These are phyloP conservation scores for Notocelia uddmanniana DNA, from an alignment of 2,888 invertebrate species.

Conservation along the genomic window DNA sequence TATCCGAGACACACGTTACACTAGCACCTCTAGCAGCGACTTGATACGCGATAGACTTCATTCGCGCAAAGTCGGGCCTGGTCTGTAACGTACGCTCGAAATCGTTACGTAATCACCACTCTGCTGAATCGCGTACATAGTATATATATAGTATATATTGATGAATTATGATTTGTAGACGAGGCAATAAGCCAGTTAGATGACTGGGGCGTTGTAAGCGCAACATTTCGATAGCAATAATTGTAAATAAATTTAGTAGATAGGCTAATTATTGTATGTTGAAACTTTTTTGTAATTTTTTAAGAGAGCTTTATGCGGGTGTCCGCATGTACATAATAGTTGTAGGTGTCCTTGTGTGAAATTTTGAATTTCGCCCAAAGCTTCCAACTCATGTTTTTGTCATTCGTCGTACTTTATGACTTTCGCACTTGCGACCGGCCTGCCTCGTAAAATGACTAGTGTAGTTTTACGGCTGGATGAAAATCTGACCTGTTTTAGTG, in stretches of 20 bases:
- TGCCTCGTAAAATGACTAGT: constrained; percentile 59
- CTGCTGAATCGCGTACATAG: too few species aligned
- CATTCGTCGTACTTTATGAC: constrained; percentile 62
- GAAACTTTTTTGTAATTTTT: constrained; percentile 80
- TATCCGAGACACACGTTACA: too few species aligned
- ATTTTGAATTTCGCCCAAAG: constrained; percentile 80
- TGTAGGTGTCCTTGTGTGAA: constrained; percentile 71
- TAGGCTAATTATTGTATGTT: constrained; percentile 84
- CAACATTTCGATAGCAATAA: constrained; percentile 83
- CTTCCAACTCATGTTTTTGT: constrained; percentile 68
- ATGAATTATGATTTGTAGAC: constrained; percentile 69
- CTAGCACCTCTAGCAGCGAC: too few species aligned
- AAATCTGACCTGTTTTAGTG: constrained; percentile 34
- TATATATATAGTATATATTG: constrained; percentile 50
- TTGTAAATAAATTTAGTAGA: constrained; percentile 80
- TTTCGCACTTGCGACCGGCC: constrained; percentile 64
- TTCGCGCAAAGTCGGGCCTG: too few species aligned
- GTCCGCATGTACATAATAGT: constrained; percentile 76
- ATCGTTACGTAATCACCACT: too few species aligned
- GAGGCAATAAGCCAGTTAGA: constrained; percentile 76
- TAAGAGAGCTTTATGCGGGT: constrained; percentile 83
- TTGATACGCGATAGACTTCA: too few species aligned
- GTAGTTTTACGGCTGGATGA: constrained; percentile 46
- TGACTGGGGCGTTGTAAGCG: constrained; percentile 80
- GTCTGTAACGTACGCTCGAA: too few species aligned